phyloP scores from a whole-genome alignment of 2,113 vertebrate genomes.

The Morphnarchus princeps region DNA sequence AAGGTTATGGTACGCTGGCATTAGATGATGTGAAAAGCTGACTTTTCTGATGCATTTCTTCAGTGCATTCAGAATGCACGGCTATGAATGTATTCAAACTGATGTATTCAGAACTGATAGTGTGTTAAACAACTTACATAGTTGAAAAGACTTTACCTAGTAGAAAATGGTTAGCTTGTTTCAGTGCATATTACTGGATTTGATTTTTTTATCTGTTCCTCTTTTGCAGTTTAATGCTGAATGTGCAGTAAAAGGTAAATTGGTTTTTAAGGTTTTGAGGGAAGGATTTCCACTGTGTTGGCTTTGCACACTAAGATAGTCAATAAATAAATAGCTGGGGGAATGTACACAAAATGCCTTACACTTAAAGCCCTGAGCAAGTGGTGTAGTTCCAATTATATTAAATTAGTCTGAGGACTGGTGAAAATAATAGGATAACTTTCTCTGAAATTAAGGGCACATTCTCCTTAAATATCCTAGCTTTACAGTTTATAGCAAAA shows the following conservation, averaged over 20 bases:
- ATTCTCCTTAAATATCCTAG: neutral
- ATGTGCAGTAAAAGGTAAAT: slow-evolving; percentile 45
- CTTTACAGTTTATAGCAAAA: neutral
- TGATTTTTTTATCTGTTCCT: slow-evolving; percentile 13
- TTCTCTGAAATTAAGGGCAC: neutral
- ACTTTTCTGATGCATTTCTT: neutral
- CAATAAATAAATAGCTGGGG: neutral
- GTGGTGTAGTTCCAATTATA: neutral
- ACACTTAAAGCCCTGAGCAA: slow-evolving; percentile 10
- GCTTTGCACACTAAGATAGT: neutral
- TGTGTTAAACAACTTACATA: neutral
- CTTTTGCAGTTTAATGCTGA: slow-evolving; percentile 19
- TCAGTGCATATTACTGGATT: slow-evolving; percentile 1
- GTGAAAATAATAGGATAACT: neutral
- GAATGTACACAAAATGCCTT: slow-evolving; percentile 37
- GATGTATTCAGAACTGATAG: neutral
- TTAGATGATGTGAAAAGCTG: neutral
- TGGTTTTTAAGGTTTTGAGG: neutral
- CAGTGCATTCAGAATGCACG: neutral
- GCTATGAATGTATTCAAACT: neutral
- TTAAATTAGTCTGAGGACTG: neutral
- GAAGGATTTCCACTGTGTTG: neutral
- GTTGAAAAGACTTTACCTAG: neutral
- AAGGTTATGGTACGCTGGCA: neutral
- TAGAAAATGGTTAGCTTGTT: neutral